Evolutionary conservation across 2,113 vertebrate genomes (phyloP), one percentile per base, ranked within the genome.

Genomic region (Heloderma charlesbogerti): DNA sequence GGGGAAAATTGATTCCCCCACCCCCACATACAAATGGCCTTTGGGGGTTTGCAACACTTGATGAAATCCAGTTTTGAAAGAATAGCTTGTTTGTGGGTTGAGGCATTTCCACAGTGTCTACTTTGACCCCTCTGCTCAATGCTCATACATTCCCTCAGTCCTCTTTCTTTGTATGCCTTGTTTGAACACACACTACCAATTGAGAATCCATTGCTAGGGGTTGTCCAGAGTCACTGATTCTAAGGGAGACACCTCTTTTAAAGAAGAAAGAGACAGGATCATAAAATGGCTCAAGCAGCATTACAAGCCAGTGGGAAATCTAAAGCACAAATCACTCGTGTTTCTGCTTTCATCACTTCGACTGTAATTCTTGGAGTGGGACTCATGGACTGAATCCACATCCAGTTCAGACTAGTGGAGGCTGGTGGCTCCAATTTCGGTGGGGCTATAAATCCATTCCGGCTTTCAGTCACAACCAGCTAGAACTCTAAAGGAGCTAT

Each of bases 11-110:
- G 29, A 34, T 71, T 34, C 2, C 31, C 31, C 31, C n/a, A n/a
- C 34, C 2, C 3, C 71, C 92, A 83, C 93, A 94, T 96, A 95
- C 88, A 94, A 93, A 91, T 84, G 77, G 34, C 3, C 94, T 92
- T 94, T 86, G 79, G 92, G 86, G 89, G 78, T 51, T 92, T 92
- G 67, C 88, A 94, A 92, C 71, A 87, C 87, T 94, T 0, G 0
- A 93, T 94, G 45, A 94, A 95, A 94, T 90, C 34, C 72, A 91
- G 91, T 87, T 90, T 93, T 87, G 72, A 92, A 91, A 92, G 88
- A 94, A 80, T 82, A 93, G 94, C 57, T 94, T 92, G 92, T 93
- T 94, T 92, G 74, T 95, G 67, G 37, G 90, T 89, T 91, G 81
- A 88, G 91, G 83, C 79, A 31, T 89, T 95, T 94, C 48, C n/a